phyloP scores from a whole-genome alignment of 1,140 invertebrate genomes.

The Coboldia fuscipes region DNA sequence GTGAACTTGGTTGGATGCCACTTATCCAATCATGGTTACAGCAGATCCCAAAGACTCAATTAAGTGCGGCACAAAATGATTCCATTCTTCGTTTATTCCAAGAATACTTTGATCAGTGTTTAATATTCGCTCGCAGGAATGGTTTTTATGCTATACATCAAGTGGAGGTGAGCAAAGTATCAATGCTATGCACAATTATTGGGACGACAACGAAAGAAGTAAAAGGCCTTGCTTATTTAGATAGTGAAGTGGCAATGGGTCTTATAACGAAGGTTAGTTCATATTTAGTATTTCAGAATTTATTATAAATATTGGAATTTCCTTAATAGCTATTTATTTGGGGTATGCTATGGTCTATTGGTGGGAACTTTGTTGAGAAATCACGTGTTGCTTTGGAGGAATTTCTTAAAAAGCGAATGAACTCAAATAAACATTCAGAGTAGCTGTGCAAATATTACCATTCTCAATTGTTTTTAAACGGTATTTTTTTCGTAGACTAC shows the following conservation, averaged over 20 bases:
- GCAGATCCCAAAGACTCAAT: slow-evolving; percentile 27
- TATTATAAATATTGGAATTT: too few species aligned
- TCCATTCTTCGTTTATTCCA: slow-evolving; percentile 36
- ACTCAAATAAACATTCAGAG: too few species aligned
- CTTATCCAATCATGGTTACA: slow-evolving; percentile 60
- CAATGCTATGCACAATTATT: slow-evolving; percentile 32
- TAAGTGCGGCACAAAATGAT: slow-evolving; percentile 28
- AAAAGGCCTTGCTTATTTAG: background rate
- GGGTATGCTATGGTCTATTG: slow-evolving; percentile 48
- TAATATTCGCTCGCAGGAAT: slow-evolving; percentile 39
- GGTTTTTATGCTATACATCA: slow-evolving; percentile 39
- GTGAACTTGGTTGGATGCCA: slow-evolving; percentile 57
- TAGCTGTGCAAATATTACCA: too few species aligned
- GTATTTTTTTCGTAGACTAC: slow-evolving; percentile 23
- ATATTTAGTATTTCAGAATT: too few species aligned
- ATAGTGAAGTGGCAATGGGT: too few species aligned
- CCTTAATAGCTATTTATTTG: slow-evolving; percentile 17
- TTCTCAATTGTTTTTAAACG: background rate
- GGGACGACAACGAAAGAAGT: background rate
- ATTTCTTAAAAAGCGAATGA: too few species aligned
- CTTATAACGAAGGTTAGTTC: too few species aligned
- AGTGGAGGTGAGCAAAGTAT: slow-evolving; percentile 63
- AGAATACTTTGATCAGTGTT: slow-evolving; percentile 35
- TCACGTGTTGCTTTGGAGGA: slow-evolving; percentile 46
- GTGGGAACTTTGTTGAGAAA: slow-evolving; percentile 52